Evolutionary conservation across 2,888 invertebrate species (phyloP).

Genomic region (Ennomos fuscantarius): DNA sequence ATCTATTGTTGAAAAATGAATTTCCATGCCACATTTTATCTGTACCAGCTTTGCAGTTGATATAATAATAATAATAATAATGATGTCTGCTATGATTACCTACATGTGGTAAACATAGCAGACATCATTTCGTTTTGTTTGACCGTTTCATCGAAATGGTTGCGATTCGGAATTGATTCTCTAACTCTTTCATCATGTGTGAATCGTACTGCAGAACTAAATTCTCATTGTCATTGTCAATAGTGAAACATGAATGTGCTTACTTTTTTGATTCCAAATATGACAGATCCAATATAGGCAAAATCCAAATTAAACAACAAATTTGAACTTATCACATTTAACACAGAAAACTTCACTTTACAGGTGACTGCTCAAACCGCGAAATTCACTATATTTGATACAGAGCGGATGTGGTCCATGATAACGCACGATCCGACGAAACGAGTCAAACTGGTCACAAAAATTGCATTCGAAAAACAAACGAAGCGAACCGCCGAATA

Average conservation of each 20-base stretch:
- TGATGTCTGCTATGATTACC: too few species aligned
- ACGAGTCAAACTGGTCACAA: conserved; percentile 38
- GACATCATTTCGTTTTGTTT: too few species aligned
- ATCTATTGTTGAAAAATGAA: conserved; percentile 3
- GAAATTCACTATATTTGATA: conserved; percentile 27
- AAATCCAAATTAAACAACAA: conserved; percentile 17
- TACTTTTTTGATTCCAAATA: conserved; percentile 2
- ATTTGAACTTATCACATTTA: conserved; percentile 19
- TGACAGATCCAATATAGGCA: conserved; percentile 7
- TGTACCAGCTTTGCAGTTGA: background rate
- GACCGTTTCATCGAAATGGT: too few species aligned
- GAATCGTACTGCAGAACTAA: too few species aligned
- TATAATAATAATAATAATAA: too few species aligned
- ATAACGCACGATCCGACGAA: conserved; percentile 28
- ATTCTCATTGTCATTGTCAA: background rate
- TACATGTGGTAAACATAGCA: too few species aligned
- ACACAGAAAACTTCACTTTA: conserved; percentile 29
- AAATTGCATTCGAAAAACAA: conserved; percentile 52
- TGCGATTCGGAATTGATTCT: too few species aligned
- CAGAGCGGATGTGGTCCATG: conserved; percentile 31
- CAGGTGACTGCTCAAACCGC: conserved; percentile 22
- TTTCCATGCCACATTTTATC: conserved; percentile 3
- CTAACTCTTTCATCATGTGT: too few species aligned
- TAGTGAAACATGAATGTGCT: conserved; percentile 3
- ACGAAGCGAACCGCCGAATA: conserved; percentile 49